These are phyloP conservation scores for Adelognathus sp. DNA, from an alignment of 2,888 invertebrate species.

Conservation along the genomic window DNA sequence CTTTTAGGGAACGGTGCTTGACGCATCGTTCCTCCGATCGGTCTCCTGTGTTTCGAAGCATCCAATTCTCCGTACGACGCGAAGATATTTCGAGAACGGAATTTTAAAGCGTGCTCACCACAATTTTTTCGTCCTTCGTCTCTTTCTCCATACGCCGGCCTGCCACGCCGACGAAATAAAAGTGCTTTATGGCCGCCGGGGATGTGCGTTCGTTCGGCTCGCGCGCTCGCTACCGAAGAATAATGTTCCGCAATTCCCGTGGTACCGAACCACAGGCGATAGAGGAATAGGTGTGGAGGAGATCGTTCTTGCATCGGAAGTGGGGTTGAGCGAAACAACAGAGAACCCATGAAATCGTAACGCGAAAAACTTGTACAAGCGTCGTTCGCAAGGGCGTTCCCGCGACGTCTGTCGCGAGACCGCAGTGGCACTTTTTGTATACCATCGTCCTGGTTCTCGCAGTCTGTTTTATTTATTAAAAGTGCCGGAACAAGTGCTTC, in stretches of 20 bases:
- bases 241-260: conserved; percentile 62
- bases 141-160: conserved; percentile 13
- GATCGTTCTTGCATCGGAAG: conserved; percentile 37
- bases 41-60: conserved; percentile 53
- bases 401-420: conserved; percentile 1
- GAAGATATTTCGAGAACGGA: conserved; percentile 67
- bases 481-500: conserved; percentile 39
- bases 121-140: neutral
- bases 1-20: conserved; percentile 26
- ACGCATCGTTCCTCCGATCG: conserved; percentile 37
- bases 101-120: conserved; percentile 72
- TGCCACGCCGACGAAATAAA: conserved; percentile 70
- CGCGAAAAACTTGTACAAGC: neutral
- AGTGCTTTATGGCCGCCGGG: conserved; percentile 73
- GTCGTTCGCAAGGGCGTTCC: neutral
- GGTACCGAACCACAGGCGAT: conserved; percentile 23
- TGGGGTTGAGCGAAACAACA: conserved; percentile 23
- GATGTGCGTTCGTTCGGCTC: conserved; percentile 55
- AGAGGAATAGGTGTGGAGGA: conserved; percentile 6
- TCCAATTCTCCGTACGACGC: conserved; percentile 38
- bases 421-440: conserved; percentile 3
- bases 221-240: conserved; percentile 66
- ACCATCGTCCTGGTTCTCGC: conserved; percentile 18
- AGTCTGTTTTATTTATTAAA: conserved; percentile 52
- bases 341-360: conserved; percentile 35